Evolutionary conservation across 2,113 vertebrate species (phyloP).

Genomic region (Vicugna pacos): DNA sequence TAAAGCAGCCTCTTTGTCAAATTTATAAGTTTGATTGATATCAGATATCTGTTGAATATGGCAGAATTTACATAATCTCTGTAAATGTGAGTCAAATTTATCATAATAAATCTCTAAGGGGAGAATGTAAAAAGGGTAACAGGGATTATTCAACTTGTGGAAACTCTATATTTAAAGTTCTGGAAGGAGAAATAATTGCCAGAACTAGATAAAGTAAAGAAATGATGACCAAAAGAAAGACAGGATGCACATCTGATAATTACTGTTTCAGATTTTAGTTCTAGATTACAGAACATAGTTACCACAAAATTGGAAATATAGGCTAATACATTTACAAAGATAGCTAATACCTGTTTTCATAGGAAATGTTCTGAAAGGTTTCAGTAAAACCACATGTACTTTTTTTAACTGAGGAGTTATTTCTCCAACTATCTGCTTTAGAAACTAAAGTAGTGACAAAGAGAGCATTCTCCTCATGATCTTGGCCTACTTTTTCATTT

Average conservation of each 20-base stretch:
- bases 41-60: not conserved
- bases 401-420: not conserved
- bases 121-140: not conserved
- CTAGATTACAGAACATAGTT: not conserved
- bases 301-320: conserved; percentile 9
- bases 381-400: conserved; percentile 4
- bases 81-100: not conserved
- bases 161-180: not conserved
- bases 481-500: not conserved
- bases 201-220: not conserved
- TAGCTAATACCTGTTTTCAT: not conserved
- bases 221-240: conserved; percentile 3
- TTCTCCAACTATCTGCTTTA: not conserved
- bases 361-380: conserved; percentile 13
- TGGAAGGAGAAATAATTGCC: conserved; percentile 5
- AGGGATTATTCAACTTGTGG: not conserved
- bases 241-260: not conserved
- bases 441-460: conserved; percentile 33
- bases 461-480: not conserved
- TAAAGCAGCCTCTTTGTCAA: not conserved
- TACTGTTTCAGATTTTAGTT: not conserved
- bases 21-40: not conserved
- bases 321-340: not conserved
- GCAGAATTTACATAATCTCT: not conserved
- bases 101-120: not conserved